Conservation (phyloP, 2,113 vertebrate genomes). For the Phalacrocorax carbo region DNA sequence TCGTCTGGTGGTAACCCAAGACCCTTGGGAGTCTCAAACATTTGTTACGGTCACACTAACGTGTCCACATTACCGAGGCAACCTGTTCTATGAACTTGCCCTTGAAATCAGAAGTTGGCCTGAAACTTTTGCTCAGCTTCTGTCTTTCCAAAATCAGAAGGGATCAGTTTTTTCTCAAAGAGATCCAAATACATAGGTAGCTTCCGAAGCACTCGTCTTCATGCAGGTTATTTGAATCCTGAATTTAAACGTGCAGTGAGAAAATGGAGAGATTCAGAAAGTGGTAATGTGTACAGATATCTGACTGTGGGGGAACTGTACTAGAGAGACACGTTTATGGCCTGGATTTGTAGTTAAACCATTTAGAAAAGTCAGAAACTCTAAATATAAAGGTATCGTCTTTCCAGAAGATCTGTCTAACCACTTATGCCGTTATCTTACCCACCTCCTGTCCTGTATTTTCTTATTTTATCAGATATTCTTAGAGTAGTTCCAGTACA, state of each 20-base stretch:
- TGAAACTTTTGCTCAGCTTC: neutral
- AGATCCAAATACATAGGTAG: neutral
- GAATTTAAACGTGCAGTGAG: neutral
- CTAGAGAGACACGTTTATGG: neutral
- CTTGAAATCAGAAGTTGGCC: neutral
- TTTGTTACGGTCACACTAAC: neutral
- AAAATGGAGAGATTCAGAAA: neutral
- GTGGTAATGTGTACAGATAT: neutral
- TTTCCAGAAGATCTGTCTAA: neutral
- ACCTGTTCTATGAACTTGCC: neutral
- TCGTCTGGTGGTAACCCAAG: neutral
- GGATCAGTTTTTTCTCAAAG: neutral
- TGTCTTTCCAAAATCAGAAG: neutral
- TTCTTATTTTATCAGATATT: neutral
- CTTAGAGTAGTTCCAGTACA: neutral
- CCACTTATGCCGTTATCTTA: neutral
- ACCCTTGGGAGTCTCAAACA: neutral
- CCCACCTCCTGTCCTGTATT: neutral
- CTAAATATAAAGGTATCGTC: neutral
- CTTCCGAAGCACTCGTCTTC: neutral
- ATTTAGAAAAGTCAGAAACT: neutral
- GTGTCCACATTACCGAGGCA: neutral
- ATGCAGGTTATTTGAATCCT: neutral
- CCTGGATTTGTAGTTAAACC: neutral
- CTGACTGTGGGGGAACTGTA: neutral